Evolutionary conservation across 2,888 invertebrate species (phyloP), one percentile per base, ranked within the genome.

Genomic region (Yponomeuta evonymella): DNA sequence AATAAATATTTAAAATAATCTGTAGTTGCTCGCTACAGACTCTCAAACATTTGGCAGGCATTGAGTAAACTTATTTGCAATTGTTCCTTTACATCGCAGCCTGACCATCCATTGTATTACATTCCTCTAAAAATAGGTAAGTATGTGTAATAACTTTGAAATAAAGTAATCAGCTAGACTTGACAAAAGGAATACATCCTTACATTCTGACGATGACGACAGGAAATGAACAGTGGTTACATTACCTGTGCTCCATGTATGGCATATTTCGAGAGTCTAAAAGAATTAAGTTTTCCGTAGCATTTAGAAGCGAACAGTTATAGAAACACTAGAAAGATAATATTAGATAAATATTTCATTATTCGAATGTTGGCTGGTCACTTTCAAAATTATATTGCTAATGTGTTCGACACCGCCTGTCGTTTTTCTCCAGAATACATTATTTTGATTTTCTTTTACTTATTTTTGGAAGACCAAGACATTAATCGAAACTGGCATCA

Each of bases 1-100:
- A 67, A 67, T 67, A 68, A 68, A 68, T 68, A 68, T 68, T 48
- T 48, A 68, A 48, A 48, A 68, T 29, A 12, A 68, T 68, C 67
- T 68, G 68, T 33, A 66, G 12, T 6, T 51, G 11, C 36, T n/a
- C 48, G 67, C 12, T 12, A 48, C 67, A 67, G 33, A 69, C 30
- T 69, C 62, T 33, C 62, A 36, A 29, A 69, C 69, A 62, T 62
- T 69, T 69, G 62, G 62, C 62, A 62, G 62, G 62, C 51, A 51
- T 68, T 65, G 65, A 65, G 65, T 65, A 65, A 65, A 65, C 30
- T 11, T 30, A 65, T 65, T 58, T 65, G 65, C 65, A 65, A 33
- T 30, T 65, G 65, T 9, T 65, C 33, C 33, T n/a, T 65, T 65
- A 33, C 33, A 33, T 33, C 12, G 65, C 33, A 65, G 33, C 29